These are phyloP conservation scores for Tetragonula carbonaria DNA, from an alignment of 2,888 invertebrate species.

Conservation along the genomic window DNA sequence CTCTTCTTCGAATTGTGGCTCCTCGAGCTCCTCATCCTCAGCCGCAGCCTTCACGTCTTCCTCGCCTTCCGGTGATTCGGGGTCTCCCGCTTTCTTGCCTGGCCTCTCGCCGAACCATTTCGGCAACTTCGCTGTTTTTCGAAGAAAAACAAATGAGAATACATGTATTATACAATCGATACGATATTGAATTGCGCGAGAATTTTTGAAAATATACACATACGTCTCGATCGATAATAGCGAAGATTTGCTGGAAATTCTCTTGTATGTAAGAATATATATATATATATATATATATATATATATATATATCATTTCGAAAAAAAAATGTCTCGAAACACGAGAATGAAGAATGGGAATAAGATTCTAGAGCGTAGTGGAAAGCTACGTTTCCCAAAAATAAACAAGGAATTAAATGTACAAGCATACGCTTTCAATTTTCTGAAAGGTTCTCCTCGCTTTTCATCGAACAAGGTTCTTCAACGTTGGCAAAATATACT, in stretches of 20 bases:
- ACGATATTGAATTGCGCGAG: not conserved
- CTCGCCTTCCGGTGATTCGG: conserved; percentile 96
- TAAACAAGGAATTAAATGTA: conserved; percentile 16
- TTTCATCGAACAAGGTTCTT: conserved; percentile 32
- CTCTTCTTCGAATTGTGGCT: conserved; percentile 88
- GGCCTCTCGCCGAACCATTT: conserved; percentile 98
- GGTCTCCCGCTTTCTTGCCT: conserved; percentile 95
- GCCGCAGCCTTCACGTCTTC: conserved; percentile 92
- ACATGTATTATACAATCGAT: not conserved
- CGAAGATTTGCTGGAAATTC: conserved; percentile 9
- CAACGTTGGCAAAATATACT: conserved; percentile 26
- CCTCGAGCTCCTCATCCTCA: conserved; percentile 89
- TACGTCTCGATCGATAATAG: not conserved
- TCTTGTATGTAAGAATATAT: not conserved
- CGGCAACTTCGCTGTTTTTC: conserved; percentile 92
- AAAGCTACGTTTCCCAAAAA: not conserved
- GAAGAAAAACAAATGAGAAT: not conserved
- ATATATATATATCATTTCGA: not conserved
- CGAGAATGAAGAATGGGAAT: not conserved
- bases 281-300: too few species aligned
- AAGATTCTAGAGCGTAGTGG: not conserved
- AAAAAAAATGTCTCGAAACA: not conserved
- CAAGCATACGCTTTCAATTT: conserved; percentile 3
- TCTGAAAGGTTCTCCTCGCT: conserved; percentile 31
- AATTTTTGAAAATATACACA: not conserved